A percentile compares a stretch with the other conserved stretches of the same genome.
phyloP scores from a whole-genome alignment of 2,113 vertebrate genomes.

The Lichenostomus cassidix region DNA sequence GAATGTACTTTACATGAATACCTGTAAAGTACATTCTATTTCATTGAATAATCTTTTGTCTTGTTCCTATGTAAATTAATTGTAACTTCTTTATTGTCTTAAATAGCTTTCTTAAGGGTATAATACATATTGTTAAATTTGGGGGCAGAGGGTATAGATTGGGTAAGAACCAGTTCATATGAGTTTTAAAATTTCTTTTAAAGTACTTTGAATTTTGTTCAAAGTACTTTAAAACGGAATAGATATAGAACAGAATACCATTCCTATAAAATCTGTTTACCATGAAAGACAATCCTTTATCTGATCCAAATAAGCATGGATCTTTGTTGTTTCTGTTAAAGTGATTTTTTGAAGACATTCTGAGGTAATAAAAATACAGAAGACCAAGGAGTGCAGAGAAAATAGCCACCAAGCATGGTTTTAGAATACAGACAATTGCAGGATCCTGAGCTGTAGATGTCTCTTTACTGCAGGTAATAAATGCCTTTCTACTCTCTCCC shows the following conservation, averaged over 20 bases:
- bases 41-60: background rate
- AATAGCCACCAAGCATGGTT: background rate
- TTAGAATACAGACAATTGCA: background rate
- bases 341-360: background rate
- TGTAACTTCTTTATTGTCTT: background rate
- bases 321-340: background rate
- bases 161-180: background rate
- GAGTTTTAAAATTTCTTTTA: background rate
- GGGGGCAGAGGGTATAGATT: fast-evolving
- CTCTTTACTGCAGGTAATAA: background rate
- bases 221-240: too few relatives aligned
- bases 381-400: background rate
- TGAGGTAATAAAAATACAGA: background rate
- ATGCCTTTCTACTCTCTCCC: background rate
- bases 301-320: background rate
- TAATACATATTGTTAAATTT: background rate
- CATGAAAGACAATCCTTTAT: background rate
- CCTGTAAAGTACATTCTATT: background rate
- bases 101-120: background rate
- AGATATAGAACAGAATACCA: too few relatives aligned
- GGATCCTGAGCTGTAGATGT: background rate
- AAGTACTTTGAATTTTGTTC: background rate
- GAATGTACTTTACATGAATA: background rate
- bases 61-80: background rate
- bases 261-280: background rate